Base-by-base conservation (phyloP, 2,113 vertebrate genomes). In the Phoenicopterus ruber region DNA sequence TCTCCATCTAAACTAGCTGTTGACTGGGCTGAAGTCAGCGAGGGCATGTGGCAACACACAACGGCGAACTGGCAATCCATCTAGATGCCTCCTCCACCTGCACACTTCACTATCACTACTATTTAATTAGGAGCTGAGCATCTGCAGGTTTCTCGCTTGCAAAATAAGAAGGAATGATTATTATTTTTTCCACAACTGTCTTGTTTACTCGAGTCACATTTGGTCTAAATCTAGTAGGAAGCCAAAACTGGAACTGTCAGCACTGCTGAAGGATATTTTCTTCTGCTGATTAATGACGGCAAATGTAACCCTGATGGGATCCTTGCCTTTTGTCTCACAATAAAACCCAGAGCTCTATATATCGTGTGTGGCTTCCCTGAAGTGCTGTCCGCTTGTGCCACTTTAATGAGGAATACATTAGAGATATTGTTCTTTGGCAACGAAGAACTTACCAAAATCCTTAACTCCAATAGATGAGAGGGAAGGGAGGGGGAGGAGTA, bases 181-280 rank as follows among this genome's bases (percentile, higher is more conserved):
- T 29, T 81, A 42, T 38, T 88, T 92, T 88, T 88, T 66, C 11
- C 4, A 42, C 38, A 83, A 50, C 32, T 85, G 9, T 52, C 36
- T 69, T 58, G 9, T 70, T 42, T 94, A 69, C 25, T 84, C 7
- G 6, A 82, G 32, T 46, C 13, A 46, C 61, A 81, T 90, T 74
- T 93, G 71, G n/a, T 95, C 82, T 90, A 93, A 89, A 85, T 82
- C 77, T 92, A 82, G 49, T 61, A 78, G 34, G 38, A 95, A 92
- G 72, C 26, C 50, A 80, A 85, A 95, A 66, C 59, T 92, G 34
- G 59, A 93, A 93, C 40, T 81, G 70, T 92, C 57, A 66, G 55
- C 31, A 42, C 55, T 90, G 40, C 42, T 84, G 14, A 83, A 90
- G 34, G 26, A 47, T 25, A 57, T 88, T 74, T 69, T 21, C 19